Percentiles rank a stretch among this genome's conserved stretches.
These are phyloP conservation scores for Pelecanus crispus DNA, from an alignment of 2,113 vertebrate genomes.

Conservation along the genomic window DNA sequence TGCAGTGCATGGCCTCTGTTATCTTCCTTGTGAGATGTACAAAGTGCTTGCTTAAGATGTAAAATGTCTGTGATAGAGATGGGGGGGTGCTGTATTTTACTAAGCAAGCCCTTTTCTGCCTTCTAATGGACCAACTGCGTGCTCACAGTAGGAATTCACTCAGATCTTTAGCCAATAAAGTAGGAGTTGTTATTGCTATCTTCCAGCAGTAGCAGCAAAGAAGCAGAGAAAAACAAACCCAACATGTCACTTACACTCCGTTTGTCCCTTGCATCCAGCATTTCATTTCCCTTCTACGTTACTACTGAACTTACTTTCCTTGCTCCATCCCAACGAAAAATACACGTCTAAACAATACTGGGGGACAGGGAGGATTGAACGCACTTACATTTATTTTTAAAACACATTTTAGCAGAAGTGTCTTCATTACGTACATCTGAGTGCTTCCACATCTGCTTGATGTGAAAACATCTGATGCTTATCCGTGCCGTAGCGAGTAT, in stretches of 20 bases:
- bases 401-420: not conserved
- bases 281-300: not conserved
- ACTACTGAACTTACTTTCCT: not conserved
- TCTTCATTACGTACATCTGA: not conserved
- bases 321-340: not conserved
- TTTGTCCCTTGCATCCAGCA: conserved; percentile 60
- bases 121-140: conserved; percentile 23
- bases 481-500: not conserved
- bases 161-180: conserved; percentile 48
- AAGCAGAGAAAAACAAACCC: conserved; percentile 37
- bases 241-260: not conserved
- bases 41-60: not conserved
- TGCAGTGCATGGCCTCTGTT: not conserved
- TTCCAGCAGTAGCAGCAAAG: conserved; percentile 30
- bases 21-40: not conserved
- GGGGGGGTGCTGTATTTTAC: not conserved
- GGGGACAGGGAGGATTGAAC: not conserved
- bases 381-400: not conserved
- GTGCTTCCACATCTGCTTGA: not conserved
- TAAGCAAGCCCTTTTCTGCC: conserved; percentile 34
- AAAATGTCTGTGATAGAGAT: not conserved
- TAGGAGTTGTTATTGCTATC: conserved; percentile 41
- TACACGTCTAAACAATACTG: not conserved
- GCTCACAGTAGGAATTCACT: conserved; percentile 26
- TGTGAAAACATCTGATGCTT: not conserved